A percentile compares a stretch with the other conserved stretches of the same genome.
phyloP scores from a whole-genome alignment of 2,888 invertebrate genomes.

The Perithous albicinctus region DNA sequence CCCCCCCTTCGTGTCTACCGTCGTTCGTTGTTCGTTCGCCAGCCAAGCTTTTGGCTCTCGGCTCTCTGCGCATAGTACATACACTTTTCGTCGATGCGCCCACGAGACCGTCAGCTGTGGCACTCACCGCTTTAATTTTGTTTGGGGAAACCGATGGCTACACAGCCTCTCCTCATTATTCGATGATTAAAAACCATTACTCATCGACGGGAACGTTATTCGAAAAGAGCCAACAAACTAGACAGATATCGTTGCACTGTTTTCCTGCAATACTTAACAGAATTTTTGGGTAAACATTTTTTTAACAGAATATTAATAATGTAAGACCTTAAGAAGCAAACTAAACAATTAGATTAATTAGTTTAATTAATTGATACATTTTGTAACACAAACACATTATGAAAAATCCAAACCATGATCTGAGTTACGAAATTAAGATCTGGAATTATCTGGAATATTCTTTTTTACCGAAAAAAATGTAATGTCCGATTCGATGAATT shows the following conservation, averaged over 20 bases:
- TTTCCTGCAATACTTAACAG: too few relatives aligned
- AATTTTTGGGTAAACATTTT: too few relatives aligned
- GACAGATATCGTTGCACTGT: neutral
- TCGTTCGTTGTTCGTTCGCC: conserved; percentile 61
- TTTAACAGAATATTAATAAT: too few relatives aligned
- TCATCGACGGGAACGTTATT: conserved; percentile 64
- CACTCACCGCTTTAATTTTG: conserved; percentile 70
- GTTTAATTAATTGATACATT: too few relatives aligned
- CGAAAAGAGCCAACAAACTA: conserved; percentile 20
- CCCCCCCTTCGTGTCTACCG: conserved; percentile 45
- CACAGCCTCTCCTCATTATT: conserved; percentile 69
- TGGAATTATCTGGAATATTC: too few relatives aligned
- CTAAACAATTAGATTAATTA: too few relatives aligned
- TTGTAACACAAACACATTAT: too few relatives aligned
- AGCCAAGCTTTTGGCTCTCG: conserved; percentile 5
- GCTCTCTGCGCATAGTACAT: conserved; percentile 36
- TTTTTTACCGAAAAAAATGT: too few relatives aligned
- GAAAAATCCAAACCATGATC: too few relatives aligned
- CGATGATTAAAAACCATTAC: conserved; percentile 72
- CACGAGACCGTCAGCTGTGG: conserved; percentile 68
- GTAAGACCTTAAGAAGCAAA: too few relatives aligned
- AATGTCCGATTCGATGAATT: too few relatives aligned
- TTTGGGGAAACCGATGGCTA: conserved; percentile 67
- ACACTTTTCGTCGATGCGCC: conserved; percentile 59
- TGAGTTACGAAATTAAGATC: too few relatives aligned